phyloP scores from a whole-genome alignment of 2,888 invertebrate species.

The Microdon myrmicae region DNA sequence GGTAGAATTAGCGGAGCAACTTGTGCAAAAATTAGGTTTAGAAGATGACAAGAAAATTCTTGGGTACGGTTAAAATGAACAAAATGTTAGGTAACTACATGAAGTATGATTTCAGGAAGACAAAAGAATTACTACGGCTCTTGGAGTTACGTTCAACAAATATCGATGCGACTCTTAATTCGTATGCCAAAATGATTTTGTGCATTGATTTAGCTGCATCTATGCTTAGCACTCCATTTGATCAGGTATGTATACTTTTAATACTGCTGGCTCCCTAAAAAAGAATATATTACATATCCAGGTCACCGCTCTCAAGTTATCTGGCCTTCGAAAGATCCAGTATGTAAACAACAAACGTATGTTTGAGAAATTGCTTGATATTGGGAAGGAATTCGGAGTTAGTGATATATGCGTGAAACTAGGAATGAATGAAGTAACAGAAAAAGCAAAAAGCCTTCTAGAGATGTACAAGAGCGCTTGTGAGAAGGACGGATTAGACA shows the following conservation, averaged over 20 bases:
- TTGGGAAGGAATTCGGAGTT: constrained; percentile 70
- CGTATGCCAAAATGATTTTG: constrained; percentile 72
- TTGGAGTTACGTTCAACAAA: constrained; percentile 62
- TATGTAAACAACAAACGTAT: constrained; percentile 71
- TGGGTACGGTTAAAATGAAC: constrained; percentile 55
- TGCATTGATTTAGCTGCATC: constrained; percentile 73
- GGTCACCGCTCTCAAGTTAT: constrained; percentile 72
- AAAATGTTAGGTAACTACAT: background rate
- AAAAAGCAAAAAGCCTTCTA: constrained; percentile 70
- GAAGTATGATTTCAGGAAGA: constrained; percentile 56
- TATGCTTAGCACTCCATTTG: constrained; percentile 69
- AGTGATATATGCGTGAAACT: constrained; percentile 71
- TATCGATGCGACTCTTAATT: constrained; percentile 67
- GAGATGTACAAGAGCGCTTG: constrained; percentile 67
- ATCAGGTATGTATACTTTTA: constrained; percentile 59
- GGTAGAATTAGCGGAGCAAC: constrained; percentile 60
- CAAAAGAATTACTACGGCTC: constrained; percentile 62
- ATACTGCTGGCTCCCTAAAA: too few relatives aligned
- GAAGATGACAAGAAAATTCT: constrained; percentile 57
- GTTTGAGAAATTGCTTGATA: constrained; percentile 72
- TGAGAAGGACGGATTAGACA: constrained; percentile 65
- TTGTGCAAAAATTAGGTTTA: constrained; percentile 62
- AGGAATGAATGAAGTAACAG: constrained; percentile 67
- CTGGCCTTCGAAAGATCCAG: constrained; percentile 69
- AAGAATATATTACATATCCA: constrained; percentile 59